Evolutionary conservation across 2,113 vertebrate species (phyloP), one percentile per base, ranked within the genome.

Genomic region (Tamias sibiricus): DNA sequence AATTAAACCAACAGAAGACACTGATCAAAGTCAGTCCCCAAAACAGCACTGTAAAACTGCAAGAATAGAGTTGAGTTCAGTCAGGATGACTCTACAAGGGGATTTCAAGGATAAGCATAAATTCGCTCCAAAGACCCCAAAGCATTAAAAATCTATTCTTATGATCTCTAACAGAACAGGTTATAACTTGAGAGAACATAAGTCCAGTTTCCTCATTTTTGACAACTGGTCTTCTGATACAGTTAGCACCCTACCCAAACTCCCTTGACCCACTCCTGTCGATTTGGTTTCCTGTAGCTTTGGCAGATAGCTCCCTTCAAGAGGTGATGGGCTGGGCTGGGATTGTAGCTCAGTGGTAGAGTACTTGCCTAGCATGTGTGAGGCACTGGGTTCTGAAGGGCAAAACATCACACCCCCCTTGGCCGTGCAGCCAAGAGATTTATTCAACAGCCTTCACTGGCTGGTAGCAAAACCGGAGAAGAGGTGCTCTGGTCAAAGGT

Each of bases 171-270:
- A 75, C 10, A 95, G 85, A 88, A 17, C 84, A 35, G 86, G 30
- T 72, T 76, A 64, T n/a, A 92, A 91, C n/a, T 91, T 89, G 74
- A 90, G 42, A 81, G 35, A 85, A 69, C 12, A 3, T 69, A 64
- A 85, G 4, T 79, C 16, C 62, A 86, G 11, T 42, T 75, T 96
- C 42, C 69, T 71, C 57, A 37, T 72, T 72, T 44, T 74, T 77
- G 75, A 95, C 93, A 89, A 88, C 35, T 22, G 40, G n/a, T 79
- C 20, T 92, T 91, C 16, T 32, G 30, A n/a, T 32, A 95, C 66
- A 47, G 8, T 19, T 64, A 69, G 44, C 74, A 24, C 1, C 37
- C 28, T 12, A 30, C 69, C 37, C 52, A 6, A 68, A 37, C 52
- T 68, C 16, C 30, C 44, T 47, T 30, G n/a, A 69, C 10, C 59